Percentiles rank a stretch among this genome's conserved stretches.
These are phyloP conservation scores for Cyprinodon brontotheroides DNA, from an alignment of 2,113 vertebrate species.

Conservation along the genomic window DNA sequence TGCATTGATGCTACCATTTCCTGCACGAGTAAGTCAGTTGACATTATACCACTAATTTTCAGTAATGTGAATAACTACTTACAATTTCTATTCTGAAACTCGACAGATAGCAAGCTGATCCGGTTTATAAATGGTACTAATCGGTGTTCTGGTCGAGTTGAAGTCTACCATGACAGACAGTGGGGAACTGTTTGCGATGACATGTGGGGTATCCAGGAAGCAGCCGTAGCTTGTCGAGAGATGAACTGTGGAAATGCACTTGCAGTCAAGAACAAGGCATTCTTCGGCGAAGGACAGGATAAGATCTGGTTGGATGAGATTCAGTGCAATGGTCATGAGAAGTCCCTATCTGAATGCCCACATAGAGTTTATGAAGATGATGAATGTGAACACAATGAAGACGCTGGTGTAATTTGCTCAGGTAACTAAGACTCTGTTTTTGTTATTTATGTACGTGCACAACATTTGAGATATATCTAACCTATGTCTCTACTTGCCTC, in stretches of 20 bases:
- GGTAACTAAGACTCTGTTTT: conserved; percentile 29
- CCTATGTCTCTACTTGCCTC: conserved; percentile 13
- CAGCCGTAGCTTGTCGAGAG: conserved; percentile 52
- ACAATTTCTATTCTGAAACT: not conserved
- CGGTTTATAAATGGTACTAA: conserved; percentile 60
- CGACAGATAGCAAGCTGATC: conserved; percentile 56
- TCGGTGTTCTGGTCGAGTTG: conserved; percentile 66
- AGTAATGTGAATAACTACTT: no score
- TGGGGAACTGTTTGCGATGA: conserved; percentile 75
- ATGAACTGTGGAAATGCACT: conserved; percentile 63
- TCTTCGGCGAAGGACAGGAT: conserved; percentile 49
- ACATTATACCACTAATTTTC: not conserved
- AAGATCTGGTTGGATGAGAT: conserved; percentile 67
- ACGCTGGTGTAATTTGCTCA: conserved; percentile 69
- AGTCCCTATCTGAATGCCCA: conserved; percentile 54
- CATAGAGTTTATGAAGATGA: conserved; percentile 63
- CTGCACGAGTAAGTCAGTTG: conserved; percentile 54
- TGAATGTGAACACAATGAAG: conserved; percentile 69
- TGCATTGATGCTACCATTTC: conserved; percentile 47
- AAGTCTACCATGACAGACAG: conserved; percentile 51
- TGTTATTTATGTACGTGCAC: not conserved
- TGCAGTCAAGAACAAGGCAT: conserved; percentile 47
- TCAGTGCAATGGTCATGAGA: conserved; percentile 65
- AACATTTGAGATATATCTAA: not conserved
- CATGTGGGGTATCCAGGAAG: conserved; percentile 68